These are phyloP conservation scores for Pseudolycoriella hygida DNA, from an alignment of 2,888 invertebrate genomes.

Conservation along the genomic window DNA sequence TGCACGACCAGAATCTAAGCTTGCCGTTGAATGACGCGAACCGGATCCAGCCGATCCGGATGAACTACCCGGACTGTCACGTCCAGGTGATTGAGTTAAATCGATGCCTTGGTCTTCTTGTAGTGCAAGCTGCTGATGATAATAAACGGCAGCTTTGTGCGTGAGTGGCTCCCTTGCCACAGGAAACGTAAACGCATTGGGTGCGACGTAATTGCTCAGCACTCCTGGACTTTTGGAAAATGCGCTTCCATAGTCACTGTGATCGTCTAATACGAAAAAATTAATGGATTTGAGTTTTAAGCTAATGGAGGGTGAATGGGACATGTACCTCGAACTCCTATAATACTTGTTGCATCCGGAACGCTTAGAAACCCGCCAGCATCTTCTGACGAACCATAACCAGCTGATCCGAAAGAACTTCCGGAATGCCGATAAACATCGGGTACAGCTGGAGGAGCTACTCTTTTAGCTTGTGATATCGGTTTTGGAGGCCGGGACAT, in stretches of 20 bases:
- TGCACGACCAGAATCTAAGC: slow-evolving; percentile 77
- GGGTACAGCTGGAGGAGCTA: slow-evolving; percentile 75
- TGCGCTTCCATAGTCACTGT: slow-evolving; percentile 46
- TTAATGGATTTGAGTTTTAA: no score
- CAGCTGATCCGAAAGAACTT: slow-evolving; percentile 60
- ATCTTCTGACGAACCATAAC: slow-evolving; percentile 62
- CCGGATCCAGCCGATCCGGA: slow-evolving; percentile 76
- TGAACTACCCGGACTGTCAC: slow-evolving; percentile 80
- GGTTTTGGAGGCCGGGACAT: slow-evolving; percentile 72
- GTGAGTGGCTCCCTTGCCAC: slow-evolving; percentile 50
- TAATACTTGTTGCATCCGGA: slow-evolving; percentile 28
- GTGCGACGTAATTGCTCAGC: slow-evolving; percentile 20
- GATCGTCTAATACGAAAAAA: slow-evolving; percentile 49
- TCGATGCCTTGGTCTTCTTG: slow-evolving; percentile 81
- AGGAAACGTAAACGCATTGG: slow-evolving; percentile 50
- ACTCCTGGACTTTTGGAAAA: slow-evolving; percentile 37
- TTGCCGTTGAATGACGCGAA: slow-evolving; percentile 74
- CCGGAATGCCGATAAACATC: slow-evolving; percentile 66
- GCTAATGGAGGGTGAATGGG: no score
- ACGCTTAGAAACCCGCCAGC: slow-evolving; percentile 43
- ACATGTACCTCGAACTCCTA: slow-evolving; percentile 25
- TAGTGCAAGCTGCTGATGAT: slow-evolving; percentile 64
- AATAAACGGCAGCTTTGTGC: slow-evolving; percentile 59
- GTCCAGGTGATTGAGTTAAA: slow-evolving; percentile 81
- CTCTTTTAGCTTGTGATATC: slow-evolving; percentile 76